Percentiles rank a stretch among this genome's conserved stretches.
These are phyloP conservation scores for Drosophila kokeensis DNA, from an alignment of 2,888 invertebrate genomes.

Conservation along the genomic window DNA sequence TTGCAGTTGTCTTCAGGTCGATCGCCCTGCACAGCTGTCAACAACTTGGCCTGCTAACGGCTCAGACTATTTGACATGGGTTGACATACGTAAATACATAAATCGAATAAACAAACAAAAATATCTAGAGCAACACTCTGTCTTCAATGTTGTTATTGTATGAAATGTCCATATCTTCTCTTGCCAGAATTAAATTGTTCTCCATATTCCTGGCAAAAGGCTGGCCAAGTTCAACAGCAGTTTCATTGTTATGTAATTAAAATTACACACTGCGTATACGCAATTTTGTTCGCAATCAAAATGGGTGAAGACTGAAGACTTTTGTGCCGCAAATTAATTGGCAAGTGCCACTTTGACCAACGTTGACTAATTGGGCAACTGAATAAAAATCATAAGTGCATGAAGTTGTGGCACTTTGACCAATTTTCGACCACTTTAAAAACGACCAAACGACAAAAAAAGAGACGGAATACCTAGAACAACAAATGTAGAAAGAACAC, in stretches of 20 bases:
- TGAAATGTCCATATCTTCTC: background rate
- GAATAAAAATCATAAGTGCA: slow-evolving; percentile 6
- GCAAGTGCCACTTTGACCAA: background rate
- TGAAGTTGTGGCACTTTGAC: background rate
- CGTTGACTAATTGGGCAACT: background rate
- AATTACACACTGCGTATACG: slow-evolving; percentile 53
- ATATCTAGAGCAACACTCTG: background rate
- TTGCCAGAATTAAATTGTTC: slow-evolving; percentile 24
- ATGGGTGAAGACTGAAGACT: slow-evolving; percentile 28
- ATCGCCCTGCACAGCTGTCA: slow-evolving; percentile 17
- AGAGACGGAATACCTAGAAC: background rate
- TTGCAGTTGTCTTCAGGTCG: slow-evolving; percentile 29
- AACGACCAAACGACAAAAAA: background rate
- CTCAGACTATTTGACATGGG: slow-evolving; percentile 23
- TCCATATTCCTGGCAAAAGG: slow-evolving; percentile 13
- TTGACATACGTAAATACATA: slow-evolving; percentile 20
- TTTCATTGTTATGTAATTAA: slow-evolving; percentile 61
- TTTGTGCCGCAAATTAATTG: slow-evolving; percentile 18
- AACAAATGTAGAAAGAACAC: slow-evolving; percentile 21
- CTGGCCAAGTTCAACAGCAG: slow-evolving; percentile 35
- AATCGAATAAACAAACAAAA: background rate
- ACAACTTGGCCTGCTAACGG: slow-evolving; percentile 2
- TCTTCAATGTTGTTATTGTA: background rate
- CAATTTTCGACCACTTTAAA: background rate
- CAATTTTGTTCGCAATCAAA: slow-evolving; percentile 13